Conservation (phyloP, 2,888 invertebrate species). For the Rhagonycha lutea region DNA sequence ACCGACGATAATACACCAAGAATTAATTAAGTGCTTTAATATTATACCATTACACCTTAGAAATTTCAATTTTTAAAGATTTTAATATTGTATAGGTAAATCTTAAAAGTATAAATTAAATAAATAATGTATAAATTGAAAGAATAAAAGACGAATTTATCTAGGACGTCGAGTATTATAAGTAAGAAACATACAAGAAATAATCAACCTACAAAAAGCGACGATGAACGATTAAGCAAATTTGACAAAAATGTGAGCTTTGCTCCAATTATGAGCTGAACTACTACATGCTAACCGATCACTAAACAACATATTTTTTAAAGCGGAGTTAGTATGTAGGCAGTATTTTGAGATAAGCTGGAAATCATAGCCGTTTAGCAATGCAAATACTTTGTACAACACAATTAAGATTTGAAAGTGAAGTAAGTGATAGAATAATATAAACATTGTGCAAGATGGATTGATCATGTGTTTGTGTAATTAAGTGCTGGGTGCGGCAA, state of each 20-base stretch:
- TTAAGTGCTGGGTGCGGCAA: conserved; percentile 31
- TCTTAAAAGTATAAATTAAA: too few species aligned
- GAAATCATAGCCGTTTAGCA: conserved; percentile 21
- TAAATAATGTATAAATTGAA: too few species aligned
- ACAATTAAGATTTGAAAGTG: conserved; percentile 33
- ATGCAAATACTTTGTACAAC: conserved; percentile 28
- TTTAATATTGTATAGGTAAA: too few species aligned
- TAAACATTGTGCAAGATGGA: conserved; percentile 33
- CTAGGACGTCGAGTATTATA: too few species aligned
- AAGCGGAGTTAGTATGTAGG: background rate
- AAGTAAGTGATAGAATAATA: conserved; percentile 32
- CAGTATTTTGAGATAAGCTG: background rate
- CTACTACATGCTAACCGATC: background rate
- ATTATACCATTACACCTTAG: too few species aligned
- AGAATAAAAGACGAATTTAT: too few species aligned
- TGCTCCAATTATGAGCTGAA: background rate
- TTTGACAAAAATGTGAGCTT: background rate
- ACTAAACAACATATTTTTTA: background rate
- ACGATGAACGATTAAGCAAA: background rate
- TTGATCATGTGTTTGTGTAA: conserved; percentile 33
- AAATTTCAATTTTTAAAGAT: too few species aligned
- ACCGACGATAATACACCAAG: too few species aligned
- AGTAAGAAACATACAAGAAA: too few species aligned
- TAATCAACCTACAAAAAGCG: background rate
- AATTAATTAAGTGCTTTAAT: too few species aligned